Conservation (phyloP, 64 coral and sea anemone species). For the Montipora foliosa region DNA sequence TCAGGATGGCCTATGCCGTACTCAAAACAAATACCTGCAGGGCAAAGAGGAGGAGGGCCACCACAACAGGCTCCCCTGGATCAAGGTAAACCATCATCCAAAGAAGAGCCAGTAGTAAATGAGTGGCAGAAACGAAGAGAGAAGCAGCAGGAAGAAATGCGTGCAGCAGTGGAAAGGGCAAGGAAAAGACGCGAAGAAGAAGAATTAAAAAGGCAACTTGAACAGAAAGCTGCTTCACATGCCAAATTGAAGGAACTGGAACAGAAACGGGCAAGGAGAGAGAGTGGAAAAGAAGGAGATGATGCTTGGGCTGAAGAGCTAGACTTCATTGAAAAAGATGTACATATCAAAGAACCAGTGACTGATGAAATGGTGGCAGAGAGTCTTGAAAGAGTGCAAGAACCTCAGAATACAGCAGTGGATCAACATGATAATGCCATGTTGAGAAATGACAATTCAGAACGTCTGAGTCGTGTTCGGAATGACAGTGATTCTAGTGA, state of each 20-base stretch:
- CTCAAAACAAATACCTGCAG: neutral
- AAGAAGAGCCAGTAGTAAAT: conserved; percentile 42
- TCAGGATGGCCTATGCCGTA: conserved; percentile 44
- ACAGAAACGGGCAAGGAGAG: conserved; percentile 54
- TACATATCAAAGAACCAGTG: neutral
- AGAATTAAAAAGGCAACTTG: conserved; percentile 63
- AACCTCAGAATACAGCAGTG: conserved; percentile 36
- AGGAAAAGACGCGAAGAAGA: conserved; percentile 86
- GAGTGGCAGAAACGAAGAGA: conserved; percentile 47
- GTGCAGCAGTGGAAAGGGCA: conserved; percentile 87
- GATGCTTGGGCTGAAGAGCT: conserved; percentile 36
- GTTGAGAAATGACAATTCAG: conserved; percentile 40
- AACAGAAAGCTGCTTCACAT: conserved; percentile 77
- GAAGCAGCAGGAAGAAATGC: conserved; percentile 86
- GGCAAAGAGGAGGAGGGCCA: conserved; percentile 10
- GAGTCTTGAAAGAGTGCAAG: neutral
- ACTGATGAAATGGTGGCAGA: conserved; percentile 1
- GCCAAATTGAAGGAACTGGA: conserved; percentile 84
- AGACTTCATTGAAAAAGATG: conserved; percentile 27
- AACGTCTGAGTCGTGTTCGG: conserved; percentile 40
- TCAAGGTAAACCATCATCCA: neutral
- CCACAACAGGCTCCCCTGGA: conserved; percentile 12
- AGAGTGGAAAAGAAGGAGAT: conserved; percentile 43
- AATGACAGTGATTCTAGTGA: conserved; percentile 95
- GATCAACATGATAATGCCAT: conserved; percentile 41